phyloP scores from a whole-genome alignment of 30 jellyfish, hydroid and myxozoan species.

The Mastigias papua region DNA sequence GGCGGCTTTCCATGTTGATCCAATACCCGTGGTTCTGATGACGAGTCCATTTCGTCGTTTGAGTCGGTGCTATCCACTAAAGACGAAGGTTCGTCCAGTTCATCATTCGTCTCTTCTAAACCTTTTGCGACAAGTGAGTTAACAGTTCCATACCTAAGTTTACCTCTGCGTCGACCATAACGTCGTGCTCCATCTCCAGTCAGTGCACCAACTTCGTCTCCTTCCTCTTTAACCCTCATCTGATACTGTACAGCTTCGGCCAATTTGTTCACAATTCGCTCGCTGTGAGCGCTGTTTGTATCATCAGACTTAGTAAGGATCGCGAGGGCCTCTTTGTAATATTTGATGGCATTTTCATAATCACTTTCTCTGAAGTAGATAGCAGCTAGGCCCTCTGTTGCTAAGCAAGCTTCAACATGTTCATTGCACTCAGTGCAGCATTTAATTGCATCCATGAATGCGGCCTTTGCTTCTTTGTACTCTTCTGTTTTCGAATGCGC shows the following conservation, averaged over 20 bases:
- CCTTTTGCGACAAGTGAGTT: slow-evolving; percentile 88
- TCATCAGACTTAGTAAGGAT: slow-evolving; percentile 50
- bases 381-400: slow-evolving; percentile 96
- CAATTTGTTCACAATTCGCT: slow-evolving; percentile 79
- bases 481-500: slow-evolving; percentile 79
- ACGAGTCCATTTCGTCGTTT: background rate
- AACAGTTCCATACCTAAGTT: slow-evolving; percentile 46
- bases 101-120: slow-evolving; percentile 66
- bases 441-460: slow-evolving; percentile 82
- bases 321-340: slow-evolving; percentile 75
- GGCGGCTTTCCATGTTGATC: background rate
- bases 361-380: slow-evolving; percentile 67
- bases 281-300: slow-evolving; percentile 46
- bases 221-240: slow-evolving; percentile 5
- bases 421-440: slow-evolving; percentile 84
- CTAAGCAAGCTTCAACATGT: slow-evolving; percentile 74
- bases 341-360: slow-evolving; percentile 77
- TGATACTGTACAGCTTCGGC: slow-evolving; percentile 83
- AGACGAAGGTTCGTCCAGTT: slow-evolving; percentile 17
- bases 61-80: background rate
- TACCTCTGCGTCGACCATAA: slow-evolving; percentile 18
- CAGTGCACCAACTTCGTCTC: background rate
- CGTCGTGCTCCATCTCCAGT: background rate
- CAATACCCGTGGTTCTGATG: slow-evolving; percentile 4
- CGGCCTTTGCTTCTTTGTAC: slow-evolving; percentile 54